Evolutionary conservation across 2,797 vertebrate species (phyloP).

Genomic region (Sciurus vulgaris): DNA sequence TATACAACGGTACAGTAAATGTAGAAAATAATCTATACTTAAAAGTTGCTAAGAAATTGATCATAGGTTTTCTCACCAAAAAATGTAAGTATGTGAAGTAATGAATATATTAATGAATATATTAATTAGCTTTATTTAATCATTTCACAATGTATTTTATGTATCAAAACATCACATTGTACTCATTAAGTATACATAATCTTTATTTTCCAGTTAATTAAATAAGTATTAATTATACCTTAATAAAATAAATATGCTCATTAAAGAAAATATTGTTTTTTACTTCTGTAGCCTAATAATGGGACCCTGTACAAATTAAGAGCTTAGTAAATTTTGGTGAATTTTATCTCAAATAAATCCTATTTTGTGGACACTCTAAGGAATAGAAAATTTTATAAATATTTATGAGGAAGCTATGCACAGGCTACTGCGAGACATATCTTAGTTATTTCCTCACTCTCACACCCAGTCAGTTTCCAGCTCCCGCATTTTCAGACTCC

Average conservation of each 20-base stretch:
- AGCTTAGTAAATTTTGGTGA: not conserved
- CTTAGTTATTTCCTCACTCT: not conserved
- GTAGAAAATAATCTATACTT: not conserved
- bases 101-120: not conserved
- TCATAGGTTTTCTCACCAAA: not conserved
- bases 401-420: not conserved
- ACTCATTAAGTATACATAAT: not conserved
- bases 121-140: not conserved
- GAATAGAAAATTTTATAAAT: not conserved
- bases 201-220: not conserved
- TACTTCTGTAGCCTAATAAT: not conserved
- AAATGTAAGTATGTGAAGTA: not conserved
- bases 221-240: not conserved
- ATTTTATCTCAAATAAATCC: slow-evolving; percentile 31
- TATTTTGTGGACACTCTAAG: not conserved
- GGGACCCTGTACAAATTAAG: not conserved
- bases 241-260: not conserved
- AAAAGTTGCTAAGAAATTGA: not conserved
- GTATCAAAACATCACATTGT: not conserved
- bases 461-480: not conserved
- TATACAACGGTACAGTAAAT: not conserved
- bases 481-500: not conserved
- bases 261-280: not conserved
- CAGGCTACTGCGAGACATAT: not conserved
- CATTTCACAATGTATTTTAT: not conserved